These are phyloP conservation scores for Prionailurus viverrinus DNA, from an alignment of 2,113 vertebrate species.

Conservation along the genomic window DNA sequence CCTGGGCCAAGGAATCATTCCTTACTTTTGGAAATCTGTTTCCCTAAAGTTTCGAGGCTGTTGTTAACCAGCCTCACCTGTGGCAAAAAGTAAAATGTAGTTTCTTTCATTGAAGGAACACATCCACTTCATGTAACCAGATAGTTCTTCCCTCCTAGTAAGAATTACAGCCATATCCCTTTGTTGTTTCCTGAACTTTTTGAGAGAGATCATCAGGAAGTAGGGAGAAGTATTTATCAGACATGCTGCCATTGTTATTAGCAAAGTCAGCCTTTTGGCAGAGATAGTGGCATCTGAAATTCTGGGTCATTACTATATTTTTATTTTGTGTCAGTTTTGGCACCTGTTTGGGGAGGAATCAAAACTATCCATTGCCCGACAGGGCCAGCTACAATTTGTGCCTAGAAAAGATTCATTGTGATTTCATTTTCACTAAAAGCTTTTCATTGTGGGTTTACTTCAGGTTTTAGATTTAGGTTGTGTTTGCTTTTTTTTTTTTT, in stretches of 20 bases:
- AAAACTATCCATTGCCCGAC: not conserved
- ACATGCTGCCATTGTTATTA: not conserved
- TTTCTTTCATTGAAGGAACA: slow-evolving; percentile 9
- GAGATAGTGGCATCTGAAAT: not conserved
- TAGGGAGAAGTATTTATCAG: not conserved
- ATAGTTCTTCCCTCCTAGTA: not conserved
- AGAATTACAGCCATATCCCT: not conserved
- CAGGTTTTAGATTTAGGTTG: not conserved
- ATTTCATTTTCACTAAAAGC: not conserved
- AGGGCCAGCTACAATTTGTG: not conserved
- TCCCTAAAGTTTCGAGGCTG: not conserved
- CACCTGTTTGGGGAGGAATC: not conserved
- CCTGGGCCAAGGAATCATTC: not conserved
- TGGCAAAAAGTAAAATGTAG: not conserved
- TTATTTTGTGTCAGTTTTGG: not conserved
- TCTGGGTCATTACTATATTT: not conserved
- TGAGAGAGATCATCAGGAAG: not conserved
- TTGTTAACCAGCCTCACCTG: not conserved
- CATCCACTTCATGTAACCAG: not conserved
- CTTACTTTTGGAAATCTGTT: not conserved
- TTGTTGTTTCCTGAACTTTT: not conserved
- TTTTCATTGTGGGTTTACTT: not conserved
- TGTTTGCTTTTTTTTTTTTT: not conserved
- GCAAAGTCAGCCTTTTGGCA: not conserved
- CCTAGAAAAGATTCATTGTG: not conserved